Evolutionary conservation across 1,140 invertebrate genomes (phyloP).

Genomic region (Drosophila teissieri): DNA sequence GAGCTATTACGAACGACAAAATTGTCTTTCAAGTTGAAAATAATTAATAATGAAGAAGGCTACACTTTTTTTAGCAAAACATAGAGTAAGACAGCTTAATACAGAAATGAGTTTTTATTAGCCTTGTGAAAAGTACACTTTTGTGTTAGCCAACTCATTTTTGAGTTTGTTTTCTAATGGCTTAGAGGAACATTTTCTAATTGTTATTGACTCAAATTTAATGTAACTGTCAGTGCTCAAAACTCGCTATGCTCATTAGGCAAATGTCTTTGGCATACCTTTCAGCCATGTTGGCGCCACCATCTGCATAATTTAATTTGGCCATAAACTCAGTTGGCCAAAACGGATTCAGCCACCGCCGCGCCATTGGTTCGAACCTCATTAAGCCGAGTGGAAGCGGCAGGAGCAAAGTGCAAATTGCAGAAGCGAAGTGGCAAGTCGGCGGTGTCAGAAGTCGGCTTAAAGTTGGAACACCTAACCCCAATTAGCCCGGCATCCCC

Average conservation of each 20-base stretch:
- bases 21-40: neutral
- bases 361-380: constrained; percentile 41
- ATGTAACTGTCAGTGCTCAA: constrained; percentile 27
- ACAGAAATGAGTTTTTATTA: neutral
- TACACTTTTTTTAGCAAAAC: too few species aligned
- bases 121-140: too few species aligned
- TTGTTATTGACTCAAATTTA: neutral
- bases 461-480: constrained; percentile 66
- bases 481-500: constrained; percentile 50
- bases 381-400: constrained; percentile 40
- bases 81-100: neutral
- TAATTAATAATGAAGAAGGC: neutral
- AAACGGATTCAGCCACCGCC: constrained; percentile 28
- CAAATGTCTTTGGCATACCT: constrained; percentile 10
- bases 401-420: constrained; percentile 21
- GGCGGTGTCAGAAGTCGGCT: constrained; percentile 51
- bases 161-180: too few species aligned
- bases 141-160: too few species aligned
- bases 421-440: constrained; percentile 44
- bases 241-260: constrained; percentile 29
- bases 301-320: constrained; percentile 49
- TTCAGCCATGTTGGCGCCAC: neutral
- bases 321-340: constrained; percentile 15
- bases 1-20: neutral
- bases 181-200: too few species aligned